Percentiles rank a stretch among this genome's conserved stretches.
Conservation (phyloP, 2,113 vertebrate species). For the Varanus salvator region DNA sequence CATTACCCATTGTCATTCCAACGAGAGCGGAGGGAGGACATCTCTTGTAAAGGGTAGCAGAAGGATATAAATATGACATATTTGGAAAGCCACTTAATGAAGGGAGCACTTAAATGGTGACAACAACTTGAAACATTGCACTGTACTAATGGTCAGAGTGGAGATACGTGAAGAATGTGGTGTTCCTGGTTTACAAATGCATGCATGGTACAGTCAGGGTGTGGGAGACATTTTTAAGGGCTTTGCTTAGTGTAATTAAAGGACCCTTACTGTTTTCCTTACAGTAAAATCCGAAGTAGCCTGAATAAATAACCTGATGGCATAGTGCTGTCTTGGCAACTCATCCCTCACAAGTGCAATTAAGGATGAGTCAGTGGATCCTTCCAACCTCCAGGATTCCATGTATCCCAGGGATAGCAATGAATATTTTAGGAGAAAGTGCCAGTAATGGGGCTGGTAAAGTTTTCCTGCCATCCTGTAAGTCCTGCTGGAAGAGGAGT, state of each 20-base stretch:
- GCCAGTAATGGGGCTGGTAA: background rate
- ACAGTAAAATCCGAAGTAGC: background rate
- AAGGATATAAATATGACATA: conserved; percentile 60
- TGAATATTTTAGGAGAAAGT: background rate
- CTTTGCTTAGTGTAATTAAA: conserved; percentile 22
- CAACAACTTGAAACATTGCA: conserved; percentile 59
- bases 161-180: conserved; percentile 27
- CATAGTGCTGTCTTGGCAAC: conserved; percentile 10
- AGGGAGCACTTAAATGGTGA: conserved; percentile 55
- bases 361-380: conserved; percentile 25
- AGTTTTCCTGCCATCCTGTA: background rate
- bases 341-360: conserved; percentile 14
- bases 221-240: background rate
- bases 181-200: conserved; percentile 31
- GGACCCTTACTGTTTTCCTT: background rate
- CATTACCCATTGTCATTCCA: conserved; percentile 66
- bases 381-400: background rate
- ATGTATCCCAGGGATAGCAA: background rate
- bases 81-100: conserved; percentile 57
- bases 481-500: background rate
- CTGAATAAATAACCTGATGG: background rate
- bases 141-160: conserved; percentile 43
- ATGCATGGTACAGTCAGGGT: conserved; percentile 8
- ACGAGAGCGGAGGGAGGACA: background rate
- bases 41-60: conserved; percentile 58